Base-by-base conservation (phyloP, 2,888 invertebrate genomes). In the Andrena dorsata region DNA sequence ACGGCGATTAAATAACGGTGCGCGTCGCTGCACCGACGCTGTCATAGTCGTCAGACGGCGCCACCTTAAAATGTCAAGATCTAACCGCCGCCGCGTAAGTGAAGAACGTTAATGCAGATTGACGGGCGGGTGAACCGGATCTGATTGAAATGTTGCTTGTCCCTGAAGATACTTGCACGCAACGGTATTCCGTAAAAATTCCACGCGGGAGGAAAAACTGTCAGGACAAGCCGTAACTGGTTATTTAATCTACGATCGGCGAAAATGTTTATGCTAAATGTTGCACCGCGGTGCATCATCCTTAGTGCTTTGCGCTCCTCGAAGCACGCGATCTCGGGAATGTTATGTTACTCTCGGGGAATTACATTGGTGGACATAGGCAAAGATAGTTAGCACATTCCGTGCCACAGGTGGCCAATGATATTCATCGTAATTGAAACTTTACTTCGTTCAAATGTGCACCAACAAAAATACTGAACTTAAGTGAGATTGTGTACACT, bases 131-230 rank as follows among this genome's bases (percentile, higher is more conserved):
- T 73, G 81, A 85, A 80, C 80, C 76, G 83, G 83, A 82, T 81
- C 85, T 83, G 89, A 90, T 90, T 88, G 87, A 90, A 88, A 86
- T 81, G 90, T 89, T 87, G 87, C 87, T 86, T 84, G 85, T 83
- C 81, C 82, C 73, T 82, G 84, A 65, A 74, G 79, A 84, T 73
- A 86, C 85, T 87, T 81, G 80, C 84, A 77, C 56, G 83, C 77
- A 78, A 78, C 78, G 64, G 61, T 66, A 20, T 51, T 23, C n/a
- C 8, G 30, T n/a, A 61, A 60, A 47, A 41, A 32, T 26, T 41
- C 16, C 51, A 10, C 32, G 26, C 47, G 1, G 20, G 13, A 30
- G 66, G 56, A 26, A 56, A 20, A 56, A 56, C 0, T 56, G 56
- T 56, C 3, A 0, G 56, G 23, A 56, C 23, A 3, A 8, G n/a